A percentile compares a stretch with the other conserved stretches of the same genome.
Conservation (phyloP, 2,797 vertebrate species). For the Pteronotus mesoamericanus region DNA sequence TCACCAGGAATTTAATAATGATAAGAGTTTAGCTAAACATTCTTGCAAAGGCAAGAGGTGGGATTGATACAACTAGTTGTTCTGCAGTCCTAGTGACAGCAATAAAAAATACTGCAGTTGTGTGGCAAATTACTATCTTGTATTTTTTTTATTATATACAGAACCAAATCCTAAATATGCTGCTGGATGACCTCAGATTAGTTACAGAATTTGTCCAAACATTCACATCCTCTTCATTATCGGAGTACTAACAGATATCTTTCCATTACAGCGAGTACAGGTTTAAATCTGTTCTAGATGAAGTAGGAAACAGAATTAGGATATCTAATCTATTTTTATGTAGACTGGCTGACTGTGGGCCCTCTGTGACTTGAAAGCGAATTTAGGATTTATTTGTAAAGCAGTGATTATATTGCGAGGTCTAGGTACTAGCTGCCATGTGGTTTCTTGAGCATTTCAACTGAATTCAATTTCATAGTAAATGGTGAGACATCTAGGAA, state of each 20-base stretch:
- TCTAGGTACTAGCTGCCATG: background rate
- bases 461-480: conserved; percentile 10
- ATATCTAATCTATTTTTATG: conserved; percentile 39
- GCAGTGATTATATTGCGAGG: background rate
- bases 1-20: conserved; percentile 26
- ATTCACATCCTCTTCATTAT: background rate
- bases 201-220: background rate
- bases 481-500: background rate
- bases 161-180: background rate
- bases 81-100: background rate
- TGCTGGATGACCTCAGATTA: background rate
- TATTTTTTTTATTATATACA: background rate
- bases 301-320: conserved; percentile 36
- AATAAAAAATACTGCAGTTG: background rate
- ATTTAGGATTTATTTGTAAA: background rate
- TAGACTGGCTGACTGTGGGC: background rate
- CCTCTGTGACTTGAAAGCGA: conserved; percentile 24
- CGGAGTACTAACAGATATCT: background rate
- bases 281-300: background rate
- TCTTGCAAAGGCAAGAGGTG: conserved; percentile 8
- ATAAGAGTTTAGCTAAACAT: conserved; percentile 31
- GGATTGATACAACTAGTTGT: background rate
- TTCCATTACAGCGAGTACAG: background rate
- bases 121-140: background rate
- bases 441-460: background rate